phyloP scores from a whole-genome alignment of 2,113 vertebrate genomes.

The Bettongia penicillata region DNA sequence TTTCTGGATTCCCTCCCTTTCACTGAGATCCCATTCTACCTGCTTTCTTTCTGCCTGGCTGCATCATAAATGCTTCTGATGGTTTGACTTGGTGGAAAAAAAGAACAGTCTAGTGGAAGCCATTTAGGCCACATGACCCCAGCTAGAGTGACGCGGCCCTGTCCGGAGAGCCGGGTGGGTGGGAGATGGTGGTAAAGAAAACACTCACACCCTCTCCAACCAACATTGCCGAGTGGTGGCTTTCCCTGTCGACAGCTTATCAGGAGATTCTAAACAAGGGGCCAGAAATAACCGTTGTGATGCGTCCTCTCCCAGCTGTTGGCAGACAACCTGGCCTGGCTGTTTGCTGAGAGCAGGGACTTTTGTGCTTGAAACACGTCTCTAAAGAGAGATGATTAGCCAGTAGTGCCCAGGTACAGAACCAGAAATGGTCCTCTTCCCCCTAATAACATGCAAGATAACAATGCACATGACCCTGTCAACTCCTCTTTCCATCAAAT shows the following conservation, averaged over 20 bases:
- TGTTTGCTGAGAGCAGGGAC: neutral
- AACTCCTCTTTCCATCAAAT: neutral
- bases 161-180: neutral
- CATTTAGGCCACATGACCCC: neutral
- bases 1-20: neutral
- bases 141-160: neutral
- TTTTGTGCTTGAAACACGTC: neutral
- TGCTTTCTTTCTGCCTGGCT: neutral
- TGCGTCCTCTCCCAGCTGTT: neutral
- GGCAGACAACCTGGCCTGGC: neutral
- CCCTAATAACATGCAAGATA: neutral
- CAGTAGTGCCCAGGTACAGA: neutral
- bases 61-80: neutral
- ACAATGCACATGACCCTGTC: neutral
- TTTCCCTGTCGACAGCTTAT: neutral
- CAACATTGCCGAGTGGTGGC: neutral
- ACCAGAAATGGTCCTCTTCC: neutral
- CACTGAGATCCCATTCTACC: neutral
- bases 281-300: neutral
- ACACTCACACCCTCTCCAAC: neutral
- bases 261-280: neutral
- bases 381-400: neutral
- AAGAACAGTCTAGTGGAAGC: accelerated
- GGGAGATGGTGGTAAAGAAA: neutral
- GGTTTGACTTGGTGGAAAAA: constrained; percentile 40